phyloP scores from a whole-genome alignment of 1,140 invertebrate genomes.

The Drosophila virilis region DNA sequence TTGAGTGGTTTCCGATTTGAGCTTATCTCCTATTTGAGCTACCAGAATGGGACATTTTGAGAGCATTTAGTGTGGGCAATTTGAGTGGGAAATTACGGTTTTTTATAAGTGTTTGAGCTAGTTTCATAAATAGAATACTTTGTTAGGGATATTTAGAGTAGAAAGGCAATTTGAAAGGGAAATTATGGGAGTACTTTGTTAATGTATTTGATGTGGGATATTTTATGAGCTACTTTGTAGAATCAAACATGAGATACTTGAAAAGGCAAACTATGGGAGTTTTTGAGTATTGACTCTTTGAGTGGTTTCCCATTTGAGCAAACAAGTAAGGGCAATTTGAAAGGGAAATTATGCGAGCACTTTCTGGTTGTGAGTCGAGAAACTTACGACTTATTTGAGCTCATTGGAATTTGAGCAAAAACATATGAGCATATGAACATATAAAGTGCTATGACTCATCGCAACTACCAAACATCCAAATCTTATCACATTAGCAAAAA shows the following conservation, averaged over 20 bases:
- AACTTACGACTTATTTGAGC: not conserved
- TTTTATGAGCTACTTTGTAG: not conserved
- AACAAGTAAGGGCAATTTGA: too few species aligned
- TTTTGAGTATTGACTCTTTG: not conserved
- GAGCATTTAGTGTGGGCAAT: too few species aligned
- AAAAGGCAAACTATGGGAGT: not conserved
- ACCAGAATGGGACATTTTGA: too few species aligned
- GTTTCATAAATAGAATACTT: not conserved
- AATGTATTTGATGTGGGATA: not conserved
- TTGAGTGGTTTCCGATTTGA: constrained; percentile 55
- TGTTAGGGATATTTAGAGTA: not conserved
- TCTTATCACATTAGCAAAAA: constrained; percentile 43
- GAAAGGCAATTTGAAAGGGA: not conserved
- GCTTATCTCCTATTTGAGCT: constrained; percentile 14
- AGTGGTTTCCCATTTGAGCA: not conserved
- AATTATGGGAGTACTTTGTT: not conserved
- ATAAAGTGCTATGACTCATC: constrained; percentile 23
- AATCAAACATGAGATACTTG: not conserved
- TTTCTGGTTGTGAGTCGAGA: not conserved
- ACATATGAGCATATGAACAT: too few species aligned
- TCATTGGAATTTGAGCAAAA: not conserved
- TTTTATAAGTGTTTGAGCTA: not conserved
- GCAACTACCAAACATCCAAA: not conserved
- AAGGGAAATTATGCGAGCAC: not conserved
- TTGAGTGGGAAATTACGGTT: not conserved